Percentiles rank a stretch among this genome's conserved stretches.
Evolutionary conservation across 2,888 invertebrate species (phyloP).

Genomic region (Metallyticus violacea): DNA sequence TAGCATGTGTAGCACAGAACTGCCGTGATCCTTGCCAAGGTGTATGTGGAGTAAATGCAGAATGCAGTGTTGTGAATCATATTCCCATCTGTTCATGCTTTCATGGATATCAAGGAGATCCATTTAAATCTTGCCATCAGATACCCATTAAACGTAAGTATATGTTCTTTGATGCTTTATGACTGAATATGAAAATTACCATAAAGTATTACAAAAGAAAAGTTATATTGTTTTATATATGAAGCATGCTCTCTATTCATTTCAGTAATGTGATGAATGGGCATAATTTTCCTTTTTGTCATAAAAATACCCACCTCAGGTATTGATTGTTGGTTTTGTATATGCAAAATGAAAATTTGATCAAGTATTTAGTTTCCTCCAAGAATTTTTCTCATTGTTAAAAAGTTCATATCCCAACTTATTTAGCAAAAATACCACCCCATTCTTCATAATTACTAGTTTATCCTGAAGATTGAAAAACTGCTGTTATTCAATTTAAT

Average conservation of each 20-base stretch:
- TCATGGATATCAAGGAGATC: conserved; percentile 76
- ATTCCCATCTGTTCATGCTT: conserved; percentile 78
- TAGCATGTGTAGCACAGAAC: conserved; percentile 79
- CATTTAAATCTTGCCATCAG: conserved; percentile 72
- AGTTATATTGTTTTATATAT: neutral
- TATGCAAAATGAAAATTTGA: too few relatives aligned
- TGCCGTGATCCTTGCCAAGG: conserved; percentile 84
- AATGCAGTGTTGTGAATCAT: conserved; percentile 79
- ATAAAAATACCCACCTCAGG: neutral
- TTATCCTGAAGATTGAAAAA: too few relatives aligned
- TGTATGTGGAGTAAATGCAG: conserved; percentile 77
- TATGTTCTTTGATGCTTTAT: neutral
- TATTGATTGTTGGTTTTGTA: too few relatives aligned
- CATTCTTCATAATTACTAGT: too few relatives aligned
- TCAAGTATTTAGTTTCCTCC: too few relatives aligned
- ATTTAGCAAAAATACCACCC: too few relatives aligned
- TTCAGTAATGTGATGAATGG: neutral
- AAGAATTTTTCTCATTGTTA: too few relatives aligned
- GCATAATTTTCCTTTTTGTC: neutral
- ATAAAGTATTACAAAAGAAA: too few relatives aligned
- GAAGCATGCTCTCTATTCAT: neutral
- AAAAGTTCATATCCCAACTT: too few relatives aligned
- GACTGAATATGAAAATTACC: too few relatives aligned
- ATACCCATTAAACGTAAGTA: conserved; percentile 57
- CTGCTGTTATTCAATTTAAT: too few relatives aligned